Base-by-base conservation (phyloP, 92 coral and sea anemone species). In the Hydrozoanthus gracilis region DNA sequence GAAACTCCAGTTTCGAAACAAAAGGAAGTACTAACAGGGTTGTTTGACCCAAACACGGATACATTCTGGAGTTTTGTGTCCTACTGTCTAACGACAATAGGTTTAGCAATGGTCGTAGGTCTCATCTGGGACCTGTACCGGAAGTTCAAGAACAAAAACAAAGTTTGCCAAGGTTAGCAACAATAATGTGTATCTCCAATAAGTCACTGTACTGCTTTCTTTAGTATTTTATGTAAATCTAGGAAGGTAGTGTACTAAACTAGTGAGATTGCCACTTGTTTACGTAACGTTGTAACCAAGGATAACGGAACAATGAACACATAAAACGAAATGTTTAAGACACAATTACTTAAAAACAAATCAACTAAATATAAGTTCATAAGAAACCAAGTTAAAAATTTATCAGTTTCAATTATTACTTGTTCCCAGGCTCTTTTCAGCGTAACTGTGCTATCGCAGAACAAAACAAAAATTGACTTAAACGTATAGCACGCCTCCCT, bases 11-110 rank as follows among this genome's bases (percentile, higher is more conserved):
- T 88, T 2, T 69, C 88, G 8, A 91, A 92, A 66, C 77, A 73
- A 44, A 61, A 79, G 3, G 90, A 86, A 79, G 4, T 89, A 15
- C n/a, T 89, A 5, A 89, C 94, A 7, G 94, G 94, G 4, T 35
- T 92, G 65, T 89, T 92, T 84, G 94, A 92, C 62, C 51, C 86
- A 15, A 66, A 69, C 2, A 79, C 89, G 8, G 69, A 73, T 4
- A 76, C 86, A 16, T 92, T 92, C 67, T 74, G 82, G 82, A 73
- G 51, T 15, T 49, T 89, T 15, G 49, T 78, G 50, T 73, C 20
- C 4, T 73, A 75, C 64, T 50, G 67, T 12, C 20, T 71, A 17
- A 39, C 51, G 52, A 10, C 73, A 8, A n/a, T 76, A 20, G 90
- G 76, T 7, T 6, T n/a, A 11, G 6, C 13, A 11, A 49, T 79